Evolutionary conservation across 2,888 invertebrate genomes (phyloP), one percentile per base, ranked within the genome.

Genomic region (Villa cingulata): DNA sequence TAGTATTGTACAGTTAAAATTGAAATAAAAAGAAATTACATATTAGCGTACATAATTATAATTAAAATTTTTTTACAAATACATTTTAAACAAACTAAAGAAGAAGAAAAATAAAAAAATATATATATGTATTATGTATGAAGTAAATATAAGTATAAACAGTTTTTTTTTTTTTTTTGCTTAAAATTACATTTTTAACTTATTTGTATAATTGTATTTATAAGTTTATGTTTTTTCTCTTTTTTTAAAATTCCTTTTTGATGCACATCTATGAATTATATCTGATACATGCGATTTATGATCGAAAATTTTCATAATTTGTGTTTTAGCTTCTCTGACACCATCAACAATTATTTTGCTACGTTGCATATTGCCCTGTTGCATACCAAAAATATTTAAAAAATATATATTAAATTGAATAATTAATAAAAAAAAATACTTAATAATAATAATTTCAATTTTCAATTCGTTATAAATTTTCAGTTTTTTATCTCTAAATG

Each of bases 271-370:
- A 59, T 81, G 83, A 49, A 96, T 80, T 58, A 95, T 90, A 62
- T 94, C 92, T 16, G 83, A 79, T 37, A 94, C 87, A 57, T 86
- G 84, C 45, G 80, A 79, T 68, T 91, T 88, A 66, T 95, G 94
- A 55, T 91, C 89, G 62, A 94, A 86, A 52, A 94, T 85, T 61
- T 88, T 85, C 65, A 89, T 80, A 53, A 94, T 83, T 65, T 90
- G 88, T 51, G 80, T 77, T 58, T 86, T 83, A 1, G 92, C 89
- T 64, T 95, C 95, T 52, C 79, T 77, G 69, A 94, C 83, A 53
- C 92, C 91, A 63, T 95, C 94, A 53, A 86, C 84, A 39, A 94
- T 87, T 52, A 94, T 83, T 73, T 86, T 89, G 66, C 91, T 89
- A 46, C 95, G 78, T 71, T 96, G 95, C 66, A 92, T 84, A 69